Percentiles rank a stretch among this genome's conserved stretches.
Evolutionary conservation across 2,888 invertebrate species (phyloP).

Genomic region (Dryobota labecula): DNA sequence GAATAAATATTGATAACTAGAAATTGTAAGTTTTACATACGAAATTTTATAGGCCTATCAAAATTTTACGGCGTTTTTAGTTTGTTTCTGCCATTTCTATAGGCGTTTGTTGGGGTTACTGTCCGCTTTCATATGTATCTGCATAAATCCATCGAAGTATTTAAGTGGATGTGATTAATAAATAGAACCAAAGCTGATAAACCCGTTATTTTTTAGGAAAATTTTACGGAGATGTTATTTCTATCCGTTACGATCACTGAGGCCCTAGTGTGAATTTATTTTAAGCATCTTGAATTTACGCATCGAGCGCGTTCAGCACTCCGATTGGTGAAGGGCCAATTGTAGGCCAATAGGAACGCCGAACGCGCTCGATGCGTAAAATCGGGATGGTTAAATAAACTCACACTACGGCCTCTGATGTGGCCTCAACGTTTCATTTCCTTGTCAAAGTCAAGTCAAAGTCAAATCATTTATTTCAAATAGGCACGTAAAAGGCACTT

Average conservation of each 20-base stretch:
- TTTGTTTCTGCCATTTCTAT: neutral
- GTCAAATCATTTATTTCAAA: too few species aligned
- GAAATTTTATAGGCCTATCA: neutral
- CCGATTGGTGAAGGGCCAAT: too few species aligned
- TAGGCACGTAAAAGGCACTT: too few species aligned
- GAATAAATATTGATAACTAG: slow-evolving; percentile 16
- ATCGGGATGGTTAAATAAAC: too few species aligned
- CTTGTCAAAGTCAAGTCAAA: too few species aligned
- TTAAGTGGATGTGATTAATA: neutral
- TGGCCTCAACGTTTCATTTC: neutral
- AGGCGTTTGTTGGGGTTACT: neutral
- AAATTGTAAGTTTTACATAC: neutral
- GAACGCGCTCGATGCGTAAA: too few species aligned
- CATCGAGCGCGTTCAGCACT: too few species aligned
- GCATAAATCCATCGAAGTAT: neutral
- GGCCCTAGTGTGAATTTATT: too few species aligned
- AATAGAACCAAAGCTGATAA: neutral
- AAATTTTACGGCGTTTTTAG: neutral
- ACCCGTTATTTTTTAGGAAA: neutral
- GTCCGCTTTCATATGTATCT: neutral
- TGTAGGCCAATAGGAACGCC: too few species aligned
- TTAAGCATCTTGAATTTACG: too few species aligned
- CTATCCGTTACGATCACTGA: neutral
- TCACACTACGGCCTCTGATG: too few species aligned
- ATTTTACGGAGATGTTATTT: neutral